Evolutionary conservation across 2,888 invertebrate genomes (phyloP).

Genomic region (Parnassius glacialis): DNA sequence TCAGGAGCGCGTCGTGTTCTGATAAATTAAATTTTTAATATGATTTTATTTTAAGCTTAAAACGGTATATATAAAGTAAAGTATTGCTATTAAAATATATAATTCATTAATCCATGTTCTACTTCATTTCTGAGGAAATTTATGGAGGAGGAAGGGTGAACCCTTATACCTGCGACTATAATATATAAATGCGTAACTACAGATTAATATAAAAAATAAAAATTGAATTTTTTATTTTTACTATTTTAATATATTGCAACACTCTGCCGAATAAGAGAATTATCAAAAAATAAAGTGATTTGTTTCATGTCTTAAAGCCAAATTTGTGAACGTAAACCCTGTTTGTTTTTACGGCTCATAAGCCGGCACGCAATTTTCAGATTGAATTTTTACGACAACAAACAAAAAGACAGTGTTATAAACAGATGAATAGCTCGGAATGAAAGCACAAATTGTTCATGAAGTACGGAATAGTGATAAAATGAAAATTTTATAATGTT

Average conservation of each 20-base stretch:
- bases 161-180: too few relatives aligned
- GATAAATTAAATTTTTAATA: conserved; percentile 17
- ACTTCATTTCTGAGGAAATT: too few relatives aligned
- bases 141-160: too few relatives aligned
- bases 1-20: conserved; percentile 7
- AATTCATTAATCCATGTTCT: too few relatives aligned
- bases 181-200: too few relatives aligned
- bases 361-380: conserved; percentile 56
- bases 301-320: conserved; percentile 11
- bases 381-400: conserved; percentile 65
- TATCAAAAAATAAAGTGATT: background rate
- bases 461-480: conserved; percentile 8
- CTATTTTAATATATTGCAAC: too few relatives aligned
- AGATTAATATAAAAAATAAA: too few relatives aligned
- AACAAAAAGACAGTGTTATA: conserved; percentile 50
- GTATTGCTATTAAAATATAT: too few relatives aligned
- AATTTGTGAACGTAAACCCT: conserved; percentile 16
- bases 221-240: too few relatives aligned
- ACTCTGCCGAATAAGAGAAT: too few relatives aligned
- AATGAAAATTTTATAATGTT: conserved; percentile 6
- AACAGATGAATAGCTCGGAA: conserved; percentile 44
- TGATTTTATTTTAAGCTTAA: too few relatives aligned
- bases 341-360: conserved; percentile 39
- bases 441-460: conserved; percentile 13
- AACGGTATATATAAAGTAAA: too few relatives aligned